Percentiles rank a stretch among this genome's conserved stretches.
Conservation (phyloP, 2,797 vertebrate species). For the Sebastes trivittatus region DNA sequence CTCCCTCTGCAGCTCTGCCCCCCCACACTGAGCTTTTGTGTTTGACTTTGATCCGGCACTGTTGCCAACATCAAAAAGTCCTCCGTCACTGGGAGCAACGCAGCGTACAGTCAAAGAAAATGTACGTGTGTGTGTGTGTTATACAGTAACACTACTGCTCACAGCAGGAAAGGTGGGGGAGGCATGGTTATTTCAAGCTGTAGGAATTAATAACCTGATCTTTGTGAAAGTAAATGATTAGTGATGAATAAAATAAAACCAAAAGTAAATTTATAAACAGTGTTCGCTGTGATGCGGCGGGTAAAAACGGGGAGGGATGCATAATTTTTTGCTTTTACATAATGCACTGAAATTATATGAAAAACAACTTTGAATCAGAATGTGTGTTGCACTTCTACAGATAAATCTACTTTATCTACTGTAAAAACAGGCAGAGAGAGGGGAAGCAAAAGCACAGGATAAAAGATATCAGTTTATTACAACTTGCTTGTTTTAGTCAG, state of each 20-base stretch:
- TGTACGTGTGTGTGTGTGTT: background rate
- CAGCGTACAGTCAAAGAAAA: conserved; percentile 22
- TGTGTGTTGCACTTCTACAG: background rate
- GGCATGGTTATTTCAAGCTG: background rate
- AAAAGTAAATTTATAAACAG: background rate
- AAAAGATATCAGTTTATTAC: background rate
- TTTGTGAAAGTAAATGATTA: background rate
- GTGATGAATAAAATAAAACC: background rate
- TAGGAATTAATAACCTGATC: conserved; percentile 9
- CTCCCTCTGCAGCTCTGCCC: conserved; percentile 3
- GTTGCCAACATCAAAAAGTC: conserved; percentile 67
- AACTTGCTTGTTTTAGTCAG: background rate
- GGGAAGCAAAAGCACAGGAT: background rate
- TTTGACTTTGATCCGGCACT: conserved; percentile 66
- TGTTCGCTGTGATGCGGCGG: background rate
- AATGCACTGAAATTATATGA: background rate
- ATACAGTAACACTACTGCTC: background rate
- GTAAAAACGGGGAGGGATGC: background rate
- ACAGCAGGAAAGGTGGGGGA: conserved; percentile 13
- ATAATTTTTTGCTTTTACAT: background rate
- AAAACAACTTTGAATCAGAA: background rate
- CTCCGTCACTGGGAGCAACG: conserved; percentile 49
- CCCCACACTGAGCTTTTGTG: conserved; percentile 53
- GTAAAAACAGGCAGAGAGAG: background rate
- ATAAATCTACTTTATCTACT: background rate